These are phyloP conservation scores for Siniperca chuatsi DNA, from an alignment of 2,113 vertebrate species.

Conservation along the genomic window DNA sequence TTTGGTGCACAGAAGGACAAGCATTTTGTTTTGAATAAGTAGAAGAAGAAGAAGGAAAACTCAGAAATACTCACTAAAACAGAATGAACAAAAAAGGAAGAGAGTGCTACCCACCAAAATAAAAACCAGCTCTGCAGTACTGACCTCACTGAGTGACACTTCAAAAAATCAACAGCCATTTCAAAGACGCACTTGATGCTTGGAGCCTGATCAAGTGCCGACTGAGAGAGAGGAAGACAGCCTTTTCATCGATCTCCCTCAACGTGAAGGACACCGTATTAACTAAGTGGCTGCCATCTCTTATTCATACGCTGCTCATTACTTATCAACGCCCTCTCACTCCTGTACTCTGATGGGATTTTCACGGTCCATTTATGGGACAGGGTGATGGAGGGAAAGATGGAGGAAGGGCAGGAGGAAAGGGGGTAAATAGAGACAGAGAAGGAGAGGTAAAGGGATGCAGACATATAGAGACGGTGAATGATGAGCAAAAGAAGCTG, in stretches of 20 bases:
- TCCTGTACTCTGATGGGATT: slow-evolving; percentile 67
- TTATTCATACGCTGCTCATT: slow-evolving; percentile 65
- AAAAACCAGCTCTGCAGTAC: background rate
- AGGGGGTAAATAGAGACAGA: slow-evolving; percentile 6
- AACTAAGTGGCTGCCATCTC: slow-evolving; percentile 62
- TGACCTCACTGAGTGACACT: slow-evolving; percentile 44
- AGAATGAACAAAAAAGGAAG: background rate
- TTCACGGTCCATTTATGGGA: slow-evolving; percentile 73
- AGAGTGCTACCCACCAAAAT: background rate
- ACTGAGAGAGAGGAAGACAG: background rate
- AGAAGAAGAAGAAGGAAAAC: background rate
- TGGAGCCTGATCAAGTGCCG: slow-evolving; percentile 1
- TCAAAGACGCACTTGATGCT: slow-evolving; percentile 7
- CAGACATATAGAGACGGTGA: slow-evolving; percentile 9
- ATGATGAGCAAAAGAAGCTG: background rate
- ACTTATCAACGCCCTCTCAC: slow-evolving; percentile 67
- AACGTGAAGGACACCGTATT: slow-evolving; percentile 60
- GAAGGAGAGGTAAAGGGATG: background rate
- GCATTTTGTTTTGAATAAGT: background rate
- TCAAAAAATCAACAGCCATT: slow-evolving; percentile 33
- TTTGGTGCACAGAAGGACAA: background rate
- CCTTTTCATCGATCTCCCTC: slow-evolving; percentile 57
- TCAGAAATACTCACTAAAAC: background rate
- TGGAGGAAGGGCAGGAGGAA: slow-evolving; percentile 15
- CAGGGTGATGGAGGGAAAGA: slow-evolving; percentile 15